Percentiles rank a stretch among this genome's conserved stretches.
Conservation (phyloP, 2,888 invertebrate species). For the Lithophane socia region DNA sequence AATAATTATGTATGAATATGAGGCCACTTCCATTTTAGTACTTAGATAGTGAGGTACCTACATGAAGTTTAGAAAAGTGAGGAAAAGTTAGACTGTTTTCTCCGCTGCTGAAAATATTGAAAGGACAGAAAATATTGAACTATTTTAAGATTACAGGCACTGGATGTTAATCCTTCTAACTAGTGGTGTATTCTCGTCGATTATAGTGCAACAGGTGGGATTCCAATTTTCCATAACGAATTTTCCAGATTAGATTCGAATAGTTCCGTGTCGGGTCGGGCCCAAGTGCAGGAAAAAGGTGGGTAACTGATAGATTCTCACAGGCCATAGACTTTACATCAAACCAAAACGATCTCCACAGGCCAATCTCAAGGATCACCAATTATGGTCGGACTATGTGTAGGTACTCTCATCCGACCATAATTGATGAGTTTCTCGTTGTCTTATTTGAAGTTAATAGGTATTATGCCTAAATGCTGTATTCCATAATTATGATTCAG, state of each 20-base stretch:
- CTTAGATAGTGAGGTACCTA: too few relatives aligned
- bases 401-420: too few relatives aligned
- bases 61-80: not conserved
- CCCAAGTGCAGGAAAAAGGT: too few relatives aligned
- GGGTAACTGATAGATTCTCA: not conserved
- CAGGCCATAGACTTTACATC: too few relatives aligned
- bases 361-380: too few relatives aligned
- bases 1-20: not conserved
- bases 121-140: too few relatives aligned
- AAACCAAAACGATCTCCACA: not conserved
- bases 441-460: not conserved
- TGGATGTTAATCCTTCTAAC: not conserved
- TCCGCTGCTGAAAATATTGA: not conserved
- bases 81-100: not conserved
- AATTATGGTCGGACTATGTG: too few relatives aligned
- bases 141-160: not conserved
- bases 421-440: not conserved
- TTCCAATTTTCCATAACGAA: not conserved
- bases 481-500: slow-evolving; percentile 1
- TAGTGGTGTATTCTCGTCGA: not conserved
- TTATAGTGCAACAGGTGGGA: not conserved
- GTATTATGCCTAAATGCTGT: not conserved
- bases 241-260: not conserved
- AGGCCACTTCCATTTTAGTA: not conserved
- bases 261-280: not conserved